Percentiles rank a stretch among this genome's conserved stretches.
Conservation (phyloP, 1,140 invertebrate species). For the Asobara japonica region DNA sequence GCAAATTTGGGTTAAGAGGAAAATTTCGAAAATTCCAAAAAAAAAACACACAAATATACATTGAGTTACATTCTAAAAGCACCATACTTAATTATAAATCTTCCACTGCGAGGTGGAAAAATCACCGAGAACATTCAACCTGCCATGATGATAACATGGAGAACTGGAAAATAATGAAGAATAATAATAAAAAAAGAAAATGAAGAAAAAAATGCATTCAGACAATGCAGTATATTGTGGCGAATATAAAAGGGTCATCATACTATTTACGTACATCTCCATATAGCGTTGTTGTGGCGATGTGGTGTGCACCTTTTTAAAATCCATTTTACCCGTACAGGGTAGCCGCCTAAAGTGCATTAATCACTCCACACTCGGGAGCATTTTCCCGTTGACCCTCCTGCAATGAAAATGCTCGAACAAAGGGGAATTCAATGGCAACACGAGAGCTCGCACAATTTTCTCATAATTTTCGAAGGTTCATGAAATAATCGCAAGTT, state of each 20-base stretch:
- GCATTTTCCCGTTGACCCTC: background rate
- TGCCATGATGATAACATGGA: background rate
- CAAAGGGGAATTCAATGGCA: constrained; percentile 2
- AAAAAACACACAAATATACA: too few species aligned
- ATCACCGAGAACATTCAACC: background rate
- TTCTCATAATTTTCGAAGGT: background rate
- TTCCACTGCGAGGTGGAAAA: too few species aligned
- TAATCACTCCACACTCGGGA: constrained; percentile 8
- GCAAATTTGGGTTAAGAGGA: too few species aligned
- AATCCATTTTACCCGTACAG: background rate
- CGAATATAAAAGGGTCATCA: background rate
- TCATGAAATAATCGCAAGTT: background rate
- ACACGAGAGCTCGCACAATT: background rate
- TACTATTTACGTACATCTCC: background rate
- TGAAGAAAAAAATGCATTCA: constrained; percentile 8
- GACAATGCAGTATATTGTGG: background rate
- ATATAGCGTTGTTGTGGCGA: background rate
- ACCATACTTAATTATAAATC: too few species aligned
- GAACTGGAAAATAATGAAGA: constrained; percentile 32
- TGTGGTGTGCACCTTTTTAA: background rate
- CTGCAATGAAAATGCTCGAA: background rate
- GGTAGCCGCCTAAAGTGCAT: background rate
- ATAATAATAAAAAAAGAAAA: constrained; percentile 19
- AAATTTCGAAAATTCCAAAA: too few species aligned
- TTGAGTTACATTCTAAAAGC: too few species aligned